Evolutionary conservation across 2,888 invertebrate genomes (phyloP).

Genomic region (Drosophila anceps): DNA sequence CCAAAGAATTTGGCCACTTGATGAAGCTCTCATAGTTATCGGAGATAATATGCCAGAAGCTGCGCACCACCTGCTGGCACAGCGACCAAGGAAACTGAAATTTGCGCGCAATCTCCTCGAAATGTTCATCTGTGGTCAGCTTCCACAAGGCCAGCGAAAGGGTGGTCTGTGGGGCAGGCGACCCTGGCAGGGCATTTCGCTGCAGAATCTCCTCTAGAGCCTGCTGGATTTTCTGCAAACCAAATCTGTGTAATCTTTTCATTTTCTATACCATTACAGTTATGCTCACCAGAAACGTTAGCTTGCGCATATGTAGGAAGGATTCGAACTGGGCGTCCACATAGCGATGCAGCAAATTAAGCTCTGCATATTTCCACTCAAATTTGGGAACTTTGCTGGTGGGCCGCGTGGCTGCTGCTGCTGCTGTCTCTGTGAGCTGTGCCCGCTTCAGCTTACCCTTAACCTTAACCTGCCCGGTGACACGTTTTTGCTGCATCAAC

Average conservation of each 20-base stretch:
- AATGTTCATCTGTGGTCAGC: slow-evolving; percentile 83
- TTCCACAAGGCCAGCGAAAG: slow-evolving; percentile 84
- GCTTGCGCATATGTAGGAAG: slow-evolving; percentile 80
- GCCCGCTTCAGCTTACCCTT: slow-evolving; percentile 36
- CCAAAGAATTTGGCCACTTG: slow-evolving; percentile 82
- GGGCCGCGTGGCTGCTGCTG: background rate
- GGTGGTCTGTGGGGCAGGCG: slow-evolving; percentile 73
- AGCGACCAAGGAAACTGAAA: slow-evolving; percentile 80
- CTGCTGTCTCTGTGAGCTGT: background rate
- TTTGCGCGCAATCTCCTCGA: slow-evolving; percentile 83
- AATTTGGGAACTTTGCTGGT: slow-evolving; percentile 35
- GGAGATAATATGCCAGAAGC: slow-evolving; percentile 83
- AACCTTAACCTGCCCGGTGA: slow-evolving; percentile 7
- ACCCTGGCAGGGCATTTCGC: slow-evolving; percentile 43
- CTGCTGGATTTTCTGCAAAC: slow-evolving; percentile 66
- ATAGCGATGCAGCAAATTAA: slow-evolving; percentile 82
- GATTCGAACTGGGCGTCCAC: slow-evolving; percentile 78
- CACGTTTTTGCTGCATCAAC: slow-evolving; percentile 52
- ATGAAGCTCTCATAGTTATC: slow-evolving; percentile 83
- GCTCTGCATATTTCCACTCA: slow-evolving; percentile 61
- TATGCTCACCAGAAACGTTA: slow-evolving; percentile 78
- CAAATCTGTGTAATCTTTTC: too few relatives aligned
- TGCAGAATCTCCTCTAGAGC: slow-evolving; percentile 43
- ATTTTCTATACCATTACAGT: too few relatives aligned
- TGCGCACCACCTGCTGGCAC: slow-evolving; percentile 81